Percentiles rank a stretch among this genome's conserved stretches.
Conservation (phyloP, 2,113 vertebrate genomes). For the Gallinago paraguaiae region DNA sequence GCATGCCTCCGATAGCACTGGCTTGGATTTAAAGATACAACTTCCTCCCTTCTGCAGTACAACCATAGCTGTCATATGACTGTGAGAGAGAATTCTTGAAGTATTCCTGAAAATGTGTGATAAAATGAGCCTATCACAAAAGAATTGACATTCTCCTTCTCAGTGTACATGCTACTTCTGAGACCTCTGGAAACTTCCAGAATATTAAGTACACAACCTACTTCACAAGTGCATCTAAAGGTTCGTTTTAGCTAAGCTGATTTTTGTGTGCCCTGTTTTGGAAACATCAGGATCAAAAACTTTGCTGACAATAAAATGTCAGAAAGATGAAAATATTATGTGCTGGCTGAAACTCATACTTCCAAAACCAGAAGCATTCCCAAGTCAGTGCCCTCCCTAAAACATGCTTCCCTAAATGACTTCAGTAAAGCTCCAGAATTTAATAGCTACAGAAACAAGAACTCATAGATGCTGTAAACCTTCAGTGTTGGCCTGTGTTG, state of each 20-base stretch:
- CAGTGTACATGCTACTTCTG: not conserved
- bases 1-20: not conserved
- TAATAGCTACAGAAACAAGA: not conserved
- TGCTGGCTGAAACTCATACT: not conserved
- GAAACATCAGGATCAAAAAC: not conserved
- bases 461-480: not conserved
- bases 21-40: not conserved
- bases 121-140: not conserved
- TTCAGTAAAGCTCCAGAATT: not conserved
- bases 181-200: not conserved
- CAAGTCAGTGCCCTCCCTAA: not conserved
- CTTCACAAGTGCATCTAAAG: not conserved
- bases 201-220: not conserved
- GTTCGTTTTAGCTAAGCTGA: not conserved
- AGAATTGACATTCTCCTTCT: not conserved
- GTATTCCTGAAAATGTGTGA: accelerated
- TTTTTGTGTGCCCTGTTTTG: not conserved
- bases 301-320: not conserved
- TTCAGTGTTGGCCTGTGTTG: not conserved
- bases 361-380: not conserved
- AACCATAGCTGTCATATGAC: not conserved
- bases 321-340: not conserved
- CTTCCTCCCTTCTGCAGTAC: not conserved
- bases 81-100: not conserved
- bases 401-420: not conserved